Conservation (phyloP, 1,140 invertebrate species). For the Philopotamus ludificatus region DNA sequence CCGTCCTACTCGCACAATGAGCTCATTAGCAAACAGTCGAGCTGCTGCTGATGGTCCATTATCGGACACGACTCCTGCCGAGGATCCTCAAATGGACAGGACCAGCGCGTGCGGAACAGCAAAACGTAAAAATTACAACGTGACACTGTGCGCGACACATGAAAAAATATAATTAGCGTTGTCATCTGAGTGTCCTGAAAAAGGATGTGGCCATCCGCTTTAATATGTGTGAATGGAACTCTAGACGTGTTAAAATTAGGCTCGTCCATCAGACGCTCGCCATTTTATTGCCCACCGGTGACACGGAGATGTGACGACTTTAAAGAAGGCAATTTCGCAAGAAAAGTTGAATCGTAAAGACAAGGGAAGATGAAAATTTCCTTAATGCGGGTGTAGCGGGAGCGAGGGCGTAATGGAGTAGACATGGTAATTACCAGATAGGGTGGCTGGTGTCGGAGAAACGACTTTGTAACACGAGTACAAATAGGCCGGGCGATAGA, state of each 20-base stretch:
- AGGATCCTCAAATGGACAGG: too few relatives aligned
- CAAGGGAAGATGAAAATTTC: neutral
- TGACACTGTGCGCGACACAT: too few relatives aligned
- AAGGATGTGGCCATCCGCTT: too few relatives aligned
- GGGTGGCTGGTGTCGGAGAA: neutral
- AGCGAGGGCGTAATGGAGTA: neutral
- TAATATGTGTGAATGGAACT: too few relatives aligned
- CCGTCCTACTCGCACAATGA: slow-evolving; percentile 13
- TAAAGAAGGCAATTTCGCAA: neutral
- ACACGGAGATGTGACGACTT: neutral
- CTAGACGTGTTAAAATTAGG: neutral
- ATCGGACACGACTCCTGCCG: too few relatives aligned
- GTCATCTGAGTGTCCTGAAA: too few relatives aligned
- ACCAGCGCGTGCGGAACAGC: too few relatives aligned
- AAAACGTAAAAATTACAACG: too few relatives aligned
- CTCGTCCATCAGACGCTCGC: neutral
- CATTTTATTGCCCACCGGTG: neutral
- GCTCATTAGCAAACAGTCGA: slow-evolving; percentile 23
- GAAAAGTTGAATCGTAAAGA: neutral
- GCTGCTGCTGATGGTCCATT: neutral
- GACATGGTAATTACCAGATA: neutral
- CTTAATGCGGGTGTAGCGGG: neutral
- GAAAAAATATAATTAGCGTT: too few relatives aligned
- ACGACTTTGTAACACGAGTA: neutral
- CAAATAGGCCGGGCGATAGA: neutral